These are phyloP conservation scores for Nasua narica DNA, from an alignment of 2,797 vertebrate species.

Conservation along the genomic window DNA sequence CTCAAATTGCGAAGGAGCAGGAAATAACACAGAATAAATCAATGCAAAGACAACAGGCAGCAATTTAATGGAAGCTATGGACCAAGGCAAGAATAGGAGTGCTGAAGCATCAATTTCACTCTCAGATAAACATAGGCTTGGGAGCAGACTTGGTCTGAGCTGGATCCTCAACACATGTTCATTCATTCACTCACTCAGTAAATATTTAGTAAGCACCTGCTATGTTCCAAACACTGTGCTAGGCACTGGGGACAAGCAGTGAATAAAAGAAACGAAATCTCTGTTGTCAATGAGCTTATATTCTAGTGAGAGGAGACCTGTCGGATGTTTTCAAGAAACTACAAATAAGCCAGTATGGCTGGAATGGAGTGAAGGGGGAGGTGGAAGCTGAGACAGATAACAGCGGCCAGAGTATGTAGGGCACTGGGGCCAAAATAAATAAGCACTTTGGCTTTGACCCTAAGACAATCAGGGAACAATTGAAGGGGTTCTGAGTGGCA, in stretches of 20 bases:
- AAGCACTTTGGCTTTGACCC: constrained; percentile 5
- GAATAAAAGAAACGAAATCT: not conserved
- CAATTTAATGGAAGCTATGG: constrained; percentile 34
- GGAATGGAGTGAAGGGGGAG: not conserved
- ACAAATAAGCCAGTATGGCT: not conserved
- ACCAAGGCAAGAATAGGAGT: not conserved
- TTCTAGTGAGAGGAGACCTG: not conserved
- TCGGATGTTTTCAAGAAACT: constrained; percentile 1
- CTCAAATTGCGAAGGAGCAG: constrained; percentile 46
- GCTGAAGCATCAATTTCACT: not conserved
- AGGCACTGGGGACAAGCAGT: not conserved
- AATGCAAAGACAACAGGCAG: constrained; percentile 32
- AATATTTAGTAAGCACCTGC: constrained; percentile 23
- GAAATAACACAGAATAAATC: constrained; percentile 42
- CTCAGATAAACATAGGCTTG: not conserved
- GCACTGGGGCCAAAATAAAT: not conserved
- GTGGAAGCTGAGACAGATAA: not conserved
- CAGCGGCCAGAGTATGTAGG: not conserved
- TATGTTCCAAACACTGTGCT: not conserved
- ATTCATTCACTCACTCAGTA: not conserved
- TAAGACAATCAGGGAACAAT: not conserved
- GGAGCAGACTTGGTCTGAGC: not conserved
- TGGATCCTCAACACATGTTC: not conserved
- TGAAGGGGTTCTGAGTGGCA: not conserved
- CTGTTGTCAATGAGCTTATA: constrained; percentile 7